Conservation (phyloP, 2,113 vertebrate species). For the Nycticorax nycticorax region DNA sequence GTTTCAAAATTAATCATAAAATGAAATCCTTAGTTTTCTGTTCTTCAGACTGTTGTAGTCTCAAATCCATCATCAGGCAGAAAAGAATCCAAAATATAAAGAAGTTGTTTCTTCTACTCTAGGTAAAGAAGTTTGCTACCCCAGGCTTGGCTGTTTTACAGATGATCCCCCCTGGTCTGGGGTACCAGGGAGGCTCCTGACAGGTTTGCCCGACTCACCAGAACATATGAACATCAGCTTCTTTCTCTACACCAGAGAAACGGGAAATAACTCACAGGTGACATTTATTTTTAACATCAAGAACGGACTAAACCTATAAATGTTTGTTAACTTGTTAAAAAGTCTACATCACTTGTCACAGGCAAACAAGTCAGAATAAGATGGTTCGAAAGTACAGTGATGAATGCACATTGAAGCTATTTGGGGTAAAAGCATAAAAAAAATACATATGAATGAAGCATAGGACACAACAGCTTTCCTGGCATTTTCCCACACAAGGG, state of each 20-base stretch:
- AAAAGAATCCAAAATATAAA: neutral
- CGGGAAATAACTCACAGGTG: constrained; percentile 78
- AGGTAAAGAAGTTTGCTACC: constrained; percentile 76
- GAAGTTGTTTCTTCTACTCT: neutral
- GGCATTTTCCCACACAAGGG: neutral
- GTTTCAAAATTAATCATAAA: neutral
- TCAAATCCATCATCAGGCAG: neutral
- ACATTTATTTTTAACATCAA: constrained; percentile 2
- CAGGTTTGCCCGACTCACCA: constrained; percentile 75
- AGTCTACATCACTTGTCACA: neutral
- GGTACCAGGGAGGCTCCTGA: constrained; percentile 70
- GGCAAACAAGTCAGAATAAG: neutral
- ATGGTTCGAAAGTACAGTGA: neutral
- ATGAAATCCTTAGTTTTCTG: neutral
- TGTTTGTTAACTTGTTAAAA: neutral
- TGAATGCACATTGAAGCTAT: neutral
- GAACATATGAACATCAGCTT: constrained; percentile 77
- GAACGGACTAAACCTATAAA: neutral
- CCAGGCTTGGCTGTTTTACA: constrained; percentile 79
- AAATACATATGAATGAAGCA: neutral
- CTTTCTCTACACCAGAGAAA: constrained; percentile 80
- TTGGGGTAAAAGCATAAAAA: neutral
- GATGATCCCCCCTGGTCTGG: constrained; percentile 79
- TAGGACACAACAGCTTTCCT: neutral
- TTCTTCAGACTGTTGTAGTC: neutral